Percentiles rank a stretch among this genome's conserved stretches.
Evolutionary conservation across 2,797 vertebrate genomes (phyloP).

Genomic region (Tapera naevia): DNA sequence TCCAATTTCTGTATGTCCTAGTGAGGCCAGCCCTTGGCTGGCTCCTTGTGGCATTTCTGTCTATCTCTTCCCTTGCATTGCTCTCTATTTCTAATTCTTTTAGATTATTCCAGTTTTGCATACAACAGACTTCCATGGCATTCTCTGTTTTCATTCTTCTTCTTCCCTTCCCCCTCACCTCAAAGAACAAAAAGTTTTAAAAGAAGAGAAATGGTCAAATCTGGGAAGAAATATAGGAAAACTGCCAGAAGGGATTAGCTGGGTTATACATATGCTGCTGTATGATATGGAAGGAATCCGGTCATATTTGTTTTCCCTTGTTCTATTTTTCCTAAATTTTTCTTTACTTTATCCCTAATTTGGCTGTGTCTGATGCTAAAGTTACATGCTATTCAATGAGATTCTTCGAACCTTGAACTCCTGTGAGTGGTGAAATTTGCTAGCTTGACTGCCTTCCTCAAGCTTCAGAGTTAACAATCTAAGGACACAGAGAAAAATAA

Average conservation of each 20-base stretch:
- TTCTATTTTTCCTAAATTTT: not conserved
- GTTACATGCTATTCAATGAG: not conserved
- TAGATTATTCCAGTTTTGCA: not conserved
- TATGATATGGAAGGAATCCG: not conserved
- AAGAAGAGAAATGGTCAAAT: not conserved
- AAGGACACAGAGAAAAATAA: not conserved
- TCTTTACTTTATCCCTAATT: not conserved
- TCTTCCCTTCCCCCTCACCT: not conserved
- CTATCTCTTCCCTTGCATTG: not conserved
- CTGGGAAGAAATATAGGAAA: not conserved
- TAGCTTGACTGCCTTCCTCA: not conserved
- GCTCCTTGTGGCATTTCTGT: not conserved
- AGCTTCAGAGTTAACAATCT: conserved; percentile 18
- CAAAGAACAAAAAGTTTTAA: not conserved
- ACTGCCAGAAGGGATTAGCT: conserved; percentile 13
- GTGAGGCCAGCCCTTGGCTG: not conserved
- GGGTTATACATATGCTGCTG: not conserved
- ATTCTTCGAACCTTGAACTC: not conserved
- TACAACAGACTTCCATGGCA: not conserved
- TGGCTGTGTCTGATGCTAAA: not conserved
- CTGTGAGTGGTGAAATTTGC: not conserved
- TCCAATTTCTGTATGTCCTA: not conserved
- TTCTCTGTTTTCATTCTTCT: not conserved
- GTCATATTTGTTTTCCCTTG: conserved; percentile 16
- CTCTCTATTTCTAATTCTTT: not conserved